Evolutionary conservation across 2,113 vertebrate genomes (phyloP).

Genomic region (Archilochus colubris): DNA sequence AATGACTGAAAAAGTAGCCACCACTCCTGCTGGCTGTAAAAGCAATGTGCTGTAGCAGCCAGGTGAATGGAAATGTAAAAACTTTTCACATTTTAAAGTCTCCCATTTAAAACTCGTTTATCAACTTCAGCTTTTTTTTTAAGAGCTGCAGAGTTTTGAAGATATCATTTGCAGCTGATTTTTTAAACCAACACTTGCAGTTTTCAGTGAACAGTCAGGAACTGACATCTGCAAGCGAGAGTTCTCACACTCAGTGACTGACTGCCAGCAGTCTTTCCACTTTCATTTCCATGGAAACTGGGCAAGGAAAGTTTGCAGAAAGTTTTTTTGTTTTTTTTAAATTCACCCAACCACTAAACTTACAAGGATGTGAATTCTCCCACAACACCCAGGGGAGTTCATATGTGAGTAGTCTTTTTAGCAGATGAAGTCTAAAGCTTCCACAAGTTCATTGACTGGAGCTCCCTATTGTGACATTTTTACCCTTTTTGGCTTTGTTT

Average conservation of each 20-base stretch:
- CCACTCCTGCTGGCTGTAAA: not conserved
- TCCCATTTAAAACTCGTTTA: constrained; percentile 23
- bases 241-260: constrained; percentile 49
- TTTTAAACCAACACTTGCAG: constrained; percentile 41
- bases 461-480: not conserved
- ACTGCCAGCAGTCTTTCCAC: constrained; percentile 58
- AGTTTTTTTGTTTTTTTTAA: not conserved
- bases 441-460: not conserved
- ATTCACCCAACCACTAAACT: not conserved
- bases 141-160: constrained; percentile 1
- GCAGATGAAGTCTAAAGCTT: not conserved
- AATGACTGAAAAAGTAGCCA: not conserved
- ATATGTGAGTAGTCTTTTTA: not conserved
- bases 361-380: not conserved
- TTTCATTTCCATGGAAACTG: constrained; percentile 74
- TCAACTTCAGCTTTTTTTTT: not conserved
- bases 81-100: not conserved
- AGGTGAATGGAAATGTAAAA: not conserved
- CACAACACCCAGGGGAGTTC: not conserved
- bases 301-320: constrained; percentile 31
- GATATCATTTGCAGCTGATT: constrained; percentile 49
- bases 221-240: constrained; percentile 56
- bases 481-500: not conserved
- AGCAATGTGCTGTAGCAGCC: not conserved
- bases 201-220: constrained; percentile 51